Conservation (phyloP, 2,888 invertebrate species). For the Tupiocoris notatus region DNA sequence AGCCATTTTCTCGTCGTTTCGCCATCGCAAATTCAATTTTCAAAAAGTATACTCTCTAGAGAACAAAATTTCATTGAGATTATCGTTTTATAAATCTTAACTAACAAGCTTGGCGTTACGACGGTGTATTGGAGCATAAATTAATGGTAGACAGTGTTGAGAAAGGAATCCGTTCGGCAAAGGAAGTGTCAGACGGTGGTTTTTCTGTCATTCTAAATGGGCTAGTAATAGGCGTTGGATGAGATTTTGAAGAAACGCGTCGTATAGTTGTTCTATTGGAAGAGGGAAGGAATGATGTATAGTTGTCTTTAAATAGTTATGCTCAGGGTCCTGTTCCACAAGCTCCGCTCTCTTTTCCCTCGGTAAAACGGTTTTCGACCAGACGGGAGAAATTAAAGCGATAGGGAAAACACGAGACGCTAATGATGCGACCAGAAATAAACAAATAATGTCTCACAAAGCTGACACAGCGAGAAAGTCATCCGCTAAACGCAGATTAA, state of each 20-base stretch:
- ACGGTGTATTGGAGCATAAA: not conserved
- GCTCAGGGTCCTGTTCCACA: not conserved
- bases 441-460: not conserved
- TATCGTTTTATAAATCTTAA: not conserved
- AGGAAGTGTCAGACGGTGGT: not conserved
- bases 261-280: too few relatives aligned
- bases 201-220: not conserved
- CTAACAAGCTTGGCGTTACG: not conserved
- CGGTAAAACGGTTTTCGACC: not conserved
- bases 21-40: too few relatives aligned
- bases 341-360: not conserved
- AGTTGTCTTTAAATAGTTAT: constrained; percentile 36
- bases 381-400: not conserved
- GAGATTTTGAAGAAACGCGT: not conserved
- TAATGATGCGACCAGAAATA: not conserved
- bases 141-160: not conserved
- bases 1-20: too few relatives aligned
- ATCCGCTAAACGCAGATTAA: not conserved
- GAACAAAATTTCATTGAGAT: not conserved
- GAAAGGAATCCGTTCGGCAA: not conserved
- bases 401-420: not conserved
- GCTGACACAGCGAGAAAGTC: not conserved
- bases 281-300: constrained; percentile 9
- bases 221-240: not conserved
- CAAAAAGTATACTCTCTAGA: too few relatives aligned